These are phyloP conservation scores for Sturmia bella DNA, from an alignment of 2,888 invertebrate genomes.

Conservation along the genomic window DNA sequence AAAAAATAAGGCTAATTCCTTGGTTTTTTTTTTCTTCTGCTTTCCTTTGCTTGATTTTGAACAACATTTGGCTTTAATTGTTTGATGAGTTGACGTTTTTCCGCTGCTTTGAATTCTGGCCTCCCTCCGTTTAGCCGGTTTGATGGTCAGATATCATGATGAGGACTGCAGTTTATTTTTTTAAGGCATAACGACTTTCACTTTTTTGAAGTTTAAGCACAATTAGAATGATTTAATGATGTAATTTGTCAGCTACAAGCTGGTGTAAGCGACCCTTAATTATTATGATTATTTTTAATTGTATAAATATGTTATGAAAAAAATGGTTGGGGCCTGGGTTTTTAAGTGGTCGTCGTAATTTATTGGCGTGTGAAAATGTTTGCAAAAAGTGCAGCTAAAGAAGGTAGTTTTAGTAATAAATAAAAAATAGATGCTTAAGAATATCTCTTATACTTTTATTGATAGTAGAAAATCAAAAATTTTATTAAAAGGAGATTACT, in stretches of 20 bases:
- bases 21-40: slow-evolving; percentile 25
- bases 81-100: slow-evolving; percentile 71
- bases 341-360: too few species aligned
- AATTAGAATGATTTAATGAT: slow-evolving; percentile 71
- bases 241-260: slow-evolving; percentile 70
- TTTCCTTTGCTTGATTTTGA: slow-evolving; percentile 42
- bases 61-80: slow-evolving; percentile 70
- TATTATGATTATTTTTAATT: neutral
- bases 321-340: too few species aligned
- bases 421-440: too few species aligned
- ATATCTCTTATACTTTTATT: too few species aligned
- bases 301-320: slow-evolving; percentile 6
- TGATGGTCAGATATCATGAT: slow-evolving; percentile 55
- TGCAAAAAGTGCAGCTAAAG: too few species aligned
- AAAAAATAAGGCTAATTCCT: slow-evolving; percentile 21
- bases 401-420: too few species aligned
- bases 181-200: slow-evolving; percentile 35
- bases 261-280: slow-evolving; percentile 29
- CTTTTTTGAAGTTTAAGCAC: slow-evolving; percentile 41
- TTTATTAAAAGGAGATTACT: too few species aligned
- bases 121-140: slow-evolving; percentile 18
- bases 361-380: too few species aligned
- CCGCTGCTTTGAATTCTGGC: slow-evolving; percentile 16
- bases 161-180: slow-evolving; percentile 17
- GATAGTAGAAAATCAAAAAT: too few species aligned